Percentiles rank a stretch among this genome's conserved stretches.
phyloP scores from a whole-genome alignment of 2,888 invertebrate species.

The Alloplasta piceator region DNA sequence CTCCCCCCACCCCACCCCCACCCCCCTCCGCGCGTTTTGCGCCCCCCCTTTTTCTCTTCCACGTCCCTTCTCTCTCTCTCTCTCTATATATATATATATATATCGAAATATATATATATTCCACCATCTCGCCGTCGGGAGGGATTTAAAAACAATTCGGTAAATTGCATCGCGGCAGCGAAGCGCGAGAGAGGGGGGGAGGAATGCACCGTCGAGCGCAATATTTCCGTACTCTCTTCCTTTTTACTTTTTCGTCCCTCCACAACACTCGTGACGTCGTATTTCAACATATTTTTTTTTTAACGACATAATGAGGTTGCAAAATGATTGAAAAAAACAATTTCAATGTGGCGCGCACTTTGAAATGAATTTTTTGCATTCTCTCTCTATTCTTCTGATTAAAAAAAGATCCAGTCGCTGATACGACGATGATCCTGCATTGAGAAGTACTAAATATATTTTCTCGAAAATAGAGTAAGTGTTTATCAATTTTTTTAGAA shows the following conservation, averaged over 20 bases:
- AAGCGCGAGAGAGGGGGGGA: conserved; percentile 66
- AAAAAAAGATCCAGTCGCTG: too few species aligned
- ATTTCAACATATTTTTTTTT: conserved; percentile 11
- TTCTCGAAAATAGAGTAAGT: too few species aligned
- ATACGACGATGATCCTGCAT: too few species aligned
- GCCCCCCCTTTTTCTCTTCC: conserved; percentile 39
- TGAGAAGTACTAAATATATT: too few species aligned
- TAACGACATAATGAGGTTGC: not conserved
- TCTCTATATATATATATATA: conserved; percentile 6
- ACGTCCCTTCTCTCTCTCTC: conserved; percentile 42
- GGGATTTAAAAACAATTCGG: conserved; percentile 82
- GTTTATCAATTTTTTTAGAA: too few species aligned
- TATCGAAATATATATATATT: not conserved
- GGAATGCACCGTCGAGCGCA: conserved; percentile 66
- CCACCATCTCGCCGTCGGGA: conserved; percentile 68
- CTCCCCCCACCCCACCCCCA: conserved; percentile 38
- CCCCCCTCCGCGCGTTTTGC: conserved; percentile 56
- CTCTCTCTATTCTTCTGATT: too few species aligned
- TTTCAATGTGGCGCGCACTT: not conserved
- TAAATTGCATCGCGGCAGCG: conserved; percentile 77
- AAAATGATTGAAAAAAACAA: conserved; percentile 12
- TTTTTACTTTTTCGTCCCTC: conserved; percentile 17
- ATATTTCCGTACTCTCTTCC: conserved; percentile 63
- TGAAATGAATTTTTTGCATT: too few species aligned
- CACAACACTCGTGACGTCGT: conserved; percentile 21